These are phyloP conservation scores for Polyploca ridens DNA, from an alignment of 2,888 invertebrate genomes.

Conservation along the genomic window DNA sequence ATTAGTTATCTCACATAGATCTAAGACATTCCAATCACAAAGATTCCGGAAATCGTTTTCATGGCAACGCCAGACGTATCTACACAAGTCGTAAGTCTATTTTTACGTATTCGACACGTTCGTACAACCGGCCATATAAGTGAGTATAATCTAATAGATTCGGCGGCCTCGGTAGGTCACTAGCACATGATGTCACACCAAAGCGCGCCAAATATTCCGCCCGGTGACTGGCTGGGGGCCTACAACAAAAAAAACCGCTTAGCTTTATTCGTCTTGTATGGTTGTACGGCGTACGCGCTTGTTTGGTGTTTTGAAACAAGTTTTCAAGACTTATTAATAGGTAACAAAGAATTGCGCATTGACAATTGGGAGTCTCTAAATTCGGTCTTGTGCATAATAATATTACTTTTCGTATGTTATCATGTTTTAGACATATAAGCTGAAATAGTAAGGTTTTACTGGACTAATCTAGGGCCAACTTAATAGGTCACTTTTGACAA, in stretches of 20 bases:
- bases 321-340: not conserved
- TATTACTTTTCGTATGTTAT: too few relatives aligned
- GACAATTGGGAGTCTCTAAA: not conserved
- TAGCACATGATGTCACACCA: constrained; percentile 77
- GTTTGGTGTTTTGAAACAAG: constrained; percentile 8
- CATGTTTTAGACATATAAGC: too few relatives aligned
- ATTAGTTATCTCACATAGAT: not conserved
- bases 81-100: not conserved
- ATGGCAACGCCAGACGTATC: not conserved
- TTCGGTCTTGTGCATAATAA: not conserved
- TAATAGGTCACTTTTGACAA: too few relatives aligned
- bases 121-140: constrained; percentile 51
- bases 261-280: not conserved
- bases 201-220: constrained; percentile 65
- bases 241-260: constrained; percentile 32
- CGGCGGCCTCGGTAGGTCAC: constrained; percentile 78
- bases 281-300: constrained; percentile 3
- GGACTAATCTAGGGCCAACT: too few relatives aligned
- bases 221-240: constrained; percentile 46
- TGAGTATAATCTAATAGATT: constrained; percentile 54
- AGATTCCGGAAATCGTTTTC: not conserved
- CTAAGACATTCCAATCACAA: not conserved
- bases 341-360: constrained; percentile 1
- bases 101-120: constrained; percentile 23
- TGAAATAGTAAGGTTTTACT: too few relatives aligned